Conservation (phyloP, 1,140 invertebrate species). For the Campodea augens region DNA sequence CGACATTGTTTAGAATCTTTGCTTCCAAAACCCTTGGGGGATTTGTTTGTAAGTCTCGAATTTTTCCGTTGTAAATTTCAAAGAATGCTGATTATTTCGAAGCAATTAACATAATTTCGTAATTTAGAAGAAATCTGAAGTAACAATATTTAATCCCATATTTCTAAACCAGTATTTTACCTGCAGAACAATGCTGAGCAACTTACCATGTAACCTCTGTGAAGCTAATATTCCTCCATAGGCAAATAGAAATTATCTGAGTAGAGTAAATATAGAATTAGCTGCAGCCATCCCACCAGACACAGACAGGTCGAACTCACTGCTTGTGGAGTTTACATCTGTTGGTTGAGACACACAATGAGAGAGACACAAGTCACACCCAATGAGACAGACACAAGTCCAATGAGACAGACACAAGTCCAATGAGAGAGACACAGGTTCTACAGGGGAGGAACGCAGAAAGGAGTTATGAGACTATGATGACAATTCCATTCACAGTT, state of each 20-base stretch:
- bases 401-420: too few relatives aligned
- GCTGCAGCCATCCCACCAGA: slow-evolving; percentile 56
- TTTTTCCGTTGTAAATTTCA: too few relatives aligned
- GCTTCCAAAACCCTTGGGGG: too few relatives aligned
- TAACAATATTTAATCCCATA: too few relatives aligned
- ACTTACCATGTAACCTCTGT: slow-evolving; percentile 20
- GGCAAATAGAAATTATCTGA: slow-evolving; percentile 86
- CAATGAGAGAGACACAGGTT: too few relatives aligned
- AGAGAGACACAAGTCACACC: slow-evolving; percentile 71
- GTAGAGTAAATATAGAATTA: slow-evolving; percentile 73
- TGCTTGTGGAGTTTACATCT: slow-evolving; percentile 25
- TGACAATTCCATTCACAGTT: slow-evolving; percentile 53
- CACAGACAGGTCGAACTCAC: slow-evolving; percentile 52
- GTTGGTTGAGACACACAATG: slow-evolving; percentile 40
- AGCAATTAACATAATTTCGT: too few relatives aligned
- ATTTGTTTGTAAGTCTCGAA: too few relatives aligned
- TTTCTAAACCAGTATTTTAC: too few relatives aligned
- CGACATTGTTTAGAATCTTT: too few relatives aligned
- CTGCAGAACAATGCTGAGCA: too few relatives aligned
- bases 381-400: slow-evolving; percentile 62
- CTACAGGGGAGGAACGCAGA: slow-evolving; percentile 59
- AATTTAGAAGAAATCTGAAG: too few relatives aligned
- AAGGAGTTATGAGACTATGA: slow-evolving; percentile 45
- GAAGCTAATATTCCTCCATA: slow-evolving; percentile 87
- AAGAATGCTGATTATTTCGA: too few relatives aligned